A percentile compares a stretch with the other conserved stretches of the same genome.
phyloP scores from a whole-genome alignment of 2,797 vertebrate genomes.

The Tarsius wallacei region DNA sequence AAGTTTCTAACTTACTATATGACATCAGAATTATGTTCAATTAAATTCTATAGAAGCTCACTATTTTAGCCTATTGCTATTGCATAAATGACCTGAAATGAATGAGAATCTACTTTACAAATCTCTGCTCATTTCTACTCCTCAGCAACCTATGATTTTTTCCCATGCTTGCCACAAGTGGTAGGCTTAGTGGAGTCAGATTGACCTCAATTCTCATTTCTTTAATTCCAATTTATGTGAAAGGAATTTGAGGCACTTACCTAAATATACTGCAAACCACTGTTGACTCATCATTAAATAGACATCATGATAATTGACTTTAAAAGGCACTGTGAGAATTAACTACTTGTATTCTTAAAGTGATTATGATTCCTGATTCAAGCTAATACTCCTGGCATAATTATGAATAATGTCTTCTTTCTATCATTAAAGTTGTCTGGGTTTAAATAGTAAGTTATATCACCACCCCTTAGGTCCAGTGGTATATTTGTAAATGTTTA shows the following conservation, averaged over 20 bases:
- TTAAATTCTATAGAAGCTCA: neutral
- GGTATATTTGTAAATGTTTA: neutral
- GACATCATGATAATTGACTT: neutral
- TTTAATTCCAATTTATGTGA: neutral
- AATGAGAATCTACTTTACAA: neutral
- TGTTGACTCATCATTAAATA: neutral
- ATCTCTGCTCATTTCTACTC: neutral
- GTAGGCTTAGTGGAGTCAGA: neutral
- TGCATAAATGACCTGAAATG: neutral
- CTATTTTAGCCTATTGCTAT: neutral
- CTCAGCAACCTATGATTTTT: neutral
- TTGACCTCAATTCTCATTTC: neutral
- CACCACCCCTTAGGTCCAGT: neutral
- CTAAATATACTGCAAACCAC: neutral
- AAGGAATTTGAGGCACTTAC: neutral
- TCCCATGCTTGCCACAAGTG: neutral
- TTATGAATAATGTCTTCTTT: neutral
- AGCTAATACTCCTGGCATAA: neutral
- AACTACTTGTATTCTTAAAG: neutral
- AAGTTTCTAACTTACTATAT: neutral
- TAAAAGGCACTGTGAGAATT: neutral
- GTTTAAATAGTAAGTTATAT: neutral
- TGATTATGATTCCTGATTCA: neutral
- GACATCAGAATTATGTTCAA: neutral
- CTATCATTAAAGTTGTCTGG: neutral